Conservation (phyloP, 2,113 vertebrate genomes). For the Tursiops truncatus region DNA sequence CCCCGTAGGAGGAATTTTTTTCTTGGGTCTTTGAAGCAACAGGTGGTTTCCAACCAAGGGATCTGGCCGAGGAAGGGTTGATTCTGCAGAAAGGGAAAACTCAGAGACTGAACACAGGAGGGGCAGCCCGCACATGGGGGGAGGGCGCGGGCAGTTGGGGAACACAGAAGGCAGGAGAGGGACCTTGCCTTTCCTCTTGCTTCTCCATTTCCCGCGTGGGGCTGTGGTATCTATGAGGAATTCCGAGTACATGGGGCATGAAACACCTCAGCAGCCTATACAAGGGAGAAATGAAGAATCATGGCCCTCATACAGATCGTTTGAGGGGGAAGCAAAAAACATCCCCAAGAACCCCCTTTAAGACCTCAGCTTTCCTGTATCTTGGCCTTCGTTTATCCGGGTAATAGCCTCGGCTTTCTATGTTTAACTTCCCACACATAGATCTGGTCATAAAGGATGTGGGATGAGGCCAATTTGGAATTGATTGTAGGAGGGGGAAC, state of each 20-base stretch:
- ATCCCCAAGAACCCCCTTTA: neutral
- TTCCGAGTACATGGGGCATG: neutral
- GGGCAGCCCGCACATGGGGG: too few relatives aligned
- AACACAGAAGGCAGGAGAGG: neutral
- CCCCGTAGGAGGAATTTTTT: neutral
- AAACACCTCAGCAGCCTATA: neutral
- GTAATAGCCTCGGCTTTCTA: neutral
- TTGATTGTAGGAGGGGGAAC: neutral
- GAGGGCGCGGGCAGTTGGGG: accelerated
- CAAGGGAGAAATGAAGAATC: neutral
- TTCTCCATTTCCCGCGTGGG: neutral
- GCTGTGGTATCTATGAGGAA: neutral
- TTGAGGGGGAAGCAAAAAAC: neutral
- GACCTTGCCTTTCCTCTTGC: neutral
- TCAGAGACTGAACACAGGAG: neutral
- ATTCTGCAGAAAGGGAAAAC: neutral
- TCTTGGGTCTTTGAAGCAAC: neutral
- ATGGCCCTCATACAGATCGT: neutral
- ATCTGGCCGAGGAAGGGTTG: neutral
- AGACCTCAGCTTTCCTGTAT: neutral
- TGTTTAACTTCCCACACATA: neutral
- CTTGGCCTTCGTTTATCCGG: neutral
- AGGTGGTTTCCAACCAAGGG: neutral
- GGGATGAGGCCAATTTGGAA: neutral
- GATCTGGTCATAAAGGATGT: neutral